Evolutionary conservation across 2,888 invertebrate species (phyloP).

Genomic region (Peribatodes rhomboidaria): DNA sequence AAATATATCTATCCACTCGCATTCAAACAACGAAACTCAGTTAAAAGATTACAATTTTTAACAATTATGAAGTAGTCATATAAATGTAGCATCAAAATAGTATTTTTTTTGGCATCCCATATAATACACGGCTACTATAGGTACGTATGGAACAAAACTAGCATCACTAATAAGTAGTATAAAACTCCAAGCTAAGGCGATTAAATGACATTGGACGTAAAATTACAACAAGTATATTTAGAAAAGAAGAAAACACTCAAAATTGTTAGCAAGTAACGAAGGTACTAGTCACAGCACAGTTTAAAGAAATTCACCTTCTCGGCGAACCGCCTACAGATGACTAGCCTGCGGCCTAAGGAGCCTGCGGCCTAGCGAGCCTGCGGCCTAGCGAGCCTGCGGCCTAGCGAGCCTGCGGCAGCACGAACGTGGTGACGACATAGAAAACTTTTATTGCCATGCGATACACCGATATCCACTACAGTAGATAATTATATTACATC

Average conservation of each 20-base stretch:
- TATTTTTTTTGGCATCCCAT: conserved; percentile 74
- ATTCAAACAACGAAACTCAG: conserved; percentile 32
- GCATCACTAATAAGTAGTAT: conserved; percentile 63
- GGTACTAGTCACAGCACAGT: conserved; percentile 43
- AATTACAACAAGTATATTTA: conserved; percentile 28
- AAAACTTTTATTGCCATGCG: conserved; percentile 67
- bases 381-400: not conserved
- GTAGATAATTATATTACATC: conserved; percentile 48
- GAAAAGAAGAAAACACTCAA: conserved; percentile 30
- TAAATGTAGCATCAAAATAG: conserved; percentile 60
- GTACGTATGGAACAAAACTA: conserved; percentile 61
- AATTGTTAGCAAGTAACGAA: conserved; percentile 33
- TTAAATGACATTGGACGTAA: conserved; percentile 53
- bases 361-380: not conserved
- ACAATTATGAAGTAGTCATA: conserved; percentile 57
- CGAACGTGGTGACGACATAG: conserved; percentile 39
- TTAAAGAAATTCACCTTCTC: conserved; percentile 28
- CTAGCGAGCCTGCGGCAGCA: conserved; percentile 13
- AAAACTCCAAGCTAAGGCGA: conserved; percentile 60
- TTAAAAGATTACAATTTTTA: conserved; percentile 57
- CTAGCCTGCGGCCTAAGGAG: not conserved
- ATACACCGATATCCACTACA: conserved; percentile 64
- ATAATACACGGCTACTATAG: conserved; percentile 55
- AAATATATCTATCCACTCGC: conserved; percentile 28
- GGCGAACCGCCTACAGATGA: conserved; percentile 12